Percentiles rank a stretch among this genome's conserved stretches.
Conservation (phyloP, 2,888 invertebrate species). For the Saturnia pavonia region DNA sequence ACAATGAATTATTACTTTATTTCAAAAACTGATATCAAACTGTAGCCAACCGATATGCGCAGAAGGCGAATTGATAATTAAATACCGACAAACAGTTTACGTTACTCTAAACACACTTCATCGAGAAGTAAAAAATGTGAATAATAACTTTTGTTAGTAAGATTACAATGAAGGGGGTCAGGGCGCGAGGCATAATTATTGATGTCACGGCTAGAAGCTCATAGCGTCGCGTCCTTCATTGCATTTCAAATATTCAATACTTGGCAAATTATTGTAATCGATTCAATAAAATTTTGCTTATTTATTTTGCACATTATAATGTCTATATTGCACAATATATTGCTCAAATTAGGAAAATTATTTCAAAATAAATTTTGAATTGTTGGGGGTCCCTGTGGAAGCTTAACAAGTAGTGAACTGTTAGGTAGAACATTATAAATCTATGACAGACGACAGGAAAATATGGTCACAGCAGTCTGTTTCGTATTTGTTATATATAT, state of each 20-base stretch:
- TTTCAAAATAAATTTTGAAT: background rate
- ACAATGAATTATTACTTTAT: too few relatives aligned
- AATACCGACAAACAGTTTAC: too few relatives aligned
- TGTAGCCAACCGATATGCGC: too few relatives aligned
- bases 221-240: constrained; percentile 21
- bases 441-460: background rate
- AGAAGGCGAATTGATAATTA: too few relatives aligned
- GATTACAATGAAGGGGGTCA: constrained; percentile 57
- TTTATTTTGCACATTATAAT: background rate
- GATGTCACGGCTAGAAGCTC: constrained; percentile 64
- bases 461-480: background rate
- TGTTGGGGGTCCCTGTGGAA: background rate
- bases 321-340: background rate
- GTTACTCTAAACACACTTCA: background rate
- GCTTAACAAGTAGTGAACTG: background rate
- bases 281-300: background rate
- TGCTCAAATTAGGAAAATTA: background rate
- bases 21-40: too few relatives aligned
- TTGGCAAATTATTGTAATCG: constrained; percentile 12
- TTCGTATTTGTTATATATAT: background rate
- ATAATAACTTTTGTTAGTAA: constrained; percentile 27
- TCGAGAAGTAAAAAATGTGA: background rate
- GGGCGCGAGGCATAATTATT: constrained; percentile 63
- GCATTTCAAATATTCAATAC: constrained; percentile 12
- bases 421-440: background rate